These are phyloP conservation scores for Pogona vitticeps DNA, from an alignment of 2,113 vertebrate species.

Conservation along the genomic window DNA sequence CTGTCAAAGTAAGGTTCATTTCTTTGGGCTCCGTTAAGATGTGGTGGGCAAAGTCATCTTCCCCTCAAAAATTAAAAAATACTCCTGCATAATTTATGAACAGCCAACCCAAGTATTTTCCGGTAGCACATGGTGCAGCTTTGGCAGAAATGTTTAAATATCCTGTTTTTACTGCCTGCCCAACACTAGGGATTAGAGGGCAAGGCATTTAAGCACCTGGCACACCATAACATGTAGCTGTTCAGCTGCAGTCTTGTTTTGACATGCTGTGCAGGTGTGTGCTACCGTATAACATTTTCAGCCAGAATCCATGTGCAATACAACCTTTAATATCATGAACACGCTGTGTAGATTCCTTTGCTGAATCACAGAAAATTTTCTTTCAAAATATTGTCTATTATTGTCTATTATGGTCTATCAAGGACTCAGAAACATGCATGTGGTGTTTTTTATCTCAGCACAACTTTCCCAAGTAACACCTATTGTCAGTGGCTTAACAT, in stretches of 20 bases:
- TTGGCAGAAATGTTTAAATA: not conserved
- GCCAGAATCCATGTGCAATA: not conserved
- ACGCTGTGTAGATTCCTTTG: not conserved
- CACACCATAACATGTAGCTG: not conserved
- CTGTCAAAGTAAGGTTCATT: not conserved
- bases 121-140: not conserved
- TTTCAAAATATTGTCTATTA: not conserved
- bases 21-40: not conserved
- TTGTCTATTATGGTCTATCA: too few species aligned
- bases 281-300: not conserved
- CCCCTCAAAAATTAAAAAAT: not conserved
- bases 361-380: not conserved
- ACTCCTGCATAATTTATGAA: not conserved
- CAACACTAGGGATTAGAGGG: not conserved
- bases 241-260: not conserved
- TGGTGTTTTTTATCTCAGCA: too few species aligned
- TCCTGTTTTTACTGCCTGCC: not conserved
- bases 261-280: not conserved
- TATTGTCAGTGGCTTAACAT: too few species aligned
- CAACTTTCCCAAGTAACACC: too few species aligned
- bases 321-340: not conserved
- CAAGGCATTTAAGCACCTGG: not conserved
- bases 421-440: too few species aligned
- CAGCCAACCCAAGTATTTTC: not conserved
- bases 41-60: not conserved